These are phyloP conservation scores for Onychomys arenicola DNA, from an alignment of 2,797 vertebrate genomes.

Conservation along the genomic window DNA sequence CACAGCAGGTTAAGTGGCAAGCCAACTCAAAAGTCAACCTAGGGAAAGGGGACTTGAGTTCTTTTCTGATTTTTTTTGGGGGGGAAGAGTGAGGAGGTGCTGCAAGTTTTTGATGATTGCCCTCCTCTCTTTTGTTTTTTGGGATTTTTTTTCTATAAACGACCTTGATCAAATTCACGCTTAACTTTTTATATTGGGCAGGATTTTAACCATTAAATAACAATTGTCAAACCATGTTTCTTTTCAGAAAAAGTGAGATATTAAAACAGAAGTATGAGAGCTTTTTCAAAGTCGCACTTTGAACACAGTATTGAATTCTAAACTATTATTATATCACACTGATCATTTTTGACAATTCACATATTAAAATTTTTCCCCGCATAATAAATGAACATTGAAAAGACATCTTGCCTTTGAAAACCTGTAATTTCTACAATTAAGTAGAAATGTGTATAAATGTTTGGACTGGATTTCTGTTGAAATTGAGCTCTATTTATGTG, in stretches of 20 bases:
- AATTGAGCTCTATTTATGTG: constrained; percentile 56
- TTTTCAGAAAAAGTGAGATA: constrained; percentile 57
- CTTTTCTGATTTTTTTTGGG: constrained; percentile 2
- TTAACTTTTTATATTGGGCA: constrained; percentile 35
- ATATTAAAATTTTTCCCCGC: constrained; percentile 45
- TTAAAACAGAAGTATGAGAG: constrained; percentile 45
- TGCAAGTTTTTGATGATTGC: constrained; percentile 3
- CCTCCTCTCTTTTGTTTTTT: not conserved
- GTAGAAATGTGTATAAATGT: constrained; percentile 48
- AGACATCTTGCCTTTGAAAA: constrained; percentile 63
- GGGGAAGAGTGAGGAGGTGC: not conserved
- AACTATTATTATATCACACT: constrained; percentile 36
- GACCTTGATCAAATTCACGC: constrained; percentile 42
- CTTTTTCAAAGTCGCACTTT: constrained; percentile 29
- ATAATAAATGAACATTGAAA: constrained; percentile 56
- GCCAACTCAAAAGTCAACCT: not conserved
- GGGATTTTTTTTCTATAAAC: not conserved
- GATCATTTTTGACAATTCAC: constrained; percentile 64
- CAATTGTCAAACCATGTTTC: constrained; percentile 54
- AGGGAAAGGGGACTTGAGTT: not conserved
- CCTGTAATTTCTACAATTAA: constrained; percentile 63
- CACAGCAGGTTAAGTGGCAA: not conserved
- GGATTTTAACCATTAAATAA: constrained; percentile 55
- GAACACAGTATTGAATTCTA: constrained; percentile 34
- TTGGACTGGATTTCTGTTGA: constrained; percentile 60